Evolutionary conservation across 2,888 invertebrate genomes (phyloP).

Genomic region (Archaeoteleia sp.): DNA sequence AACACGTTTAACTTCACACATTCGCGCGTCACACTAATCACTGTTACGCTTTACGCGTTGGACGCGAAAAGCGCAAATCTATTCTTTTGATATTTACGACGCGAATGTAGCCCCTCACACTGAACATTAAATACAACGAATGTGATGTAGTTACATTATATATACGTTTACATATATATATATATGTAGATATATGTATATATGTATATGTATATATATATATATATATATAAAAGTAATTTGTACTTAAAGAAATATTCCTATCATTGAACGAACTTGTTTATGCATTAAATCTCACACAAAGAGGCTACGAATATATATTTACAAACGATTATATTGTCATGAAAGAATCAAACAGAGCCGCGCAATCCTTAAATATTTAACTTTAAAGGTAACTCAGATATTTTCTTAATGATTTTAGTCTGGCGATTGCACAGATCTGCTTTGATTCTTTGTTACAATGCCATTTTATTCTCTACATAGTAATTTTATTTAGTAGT

Average conservation of each 20-base stretch:
- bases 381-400: too few species aligned
- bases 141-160: constrained; percentile 9
- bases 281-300: background rate
- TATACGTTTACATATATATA: background rate
- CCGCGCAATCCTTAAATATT: constrained; percentile 5
- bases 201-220: too few species aligned
- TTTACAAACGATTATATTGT: constrained; percentile 7
- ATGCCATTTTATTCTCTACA: constrained; percentile 8
- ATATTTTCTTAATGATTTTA: too few species aligned
- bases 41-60: too few species aligned
- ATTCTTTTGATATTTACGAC: too few species aligned
- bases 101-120: background rate
- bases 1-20: too few species aligned
- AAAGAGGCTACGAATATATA: background rate
- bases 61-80: too few species aligned
- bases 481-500: constrained; percentile 7
- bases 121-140: constrained; percentile 2
- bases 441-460: constrained; percentile 3
- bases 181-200: too few species aligned
- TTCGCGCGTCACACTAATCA: too few species aligned
- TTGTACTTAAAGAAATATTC: constrained; percentile 1
- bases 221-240: background rate
- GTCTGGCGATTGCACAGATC: constrained; percentile 13
- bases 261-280: background rate
- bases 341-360: constrained; percentile 5